These are phyloP conservation scores for Rhinoraja longicauda DNA, from an alignment of 2,797 vertebrate genomes.

Conservation along the genomic window DNA sequence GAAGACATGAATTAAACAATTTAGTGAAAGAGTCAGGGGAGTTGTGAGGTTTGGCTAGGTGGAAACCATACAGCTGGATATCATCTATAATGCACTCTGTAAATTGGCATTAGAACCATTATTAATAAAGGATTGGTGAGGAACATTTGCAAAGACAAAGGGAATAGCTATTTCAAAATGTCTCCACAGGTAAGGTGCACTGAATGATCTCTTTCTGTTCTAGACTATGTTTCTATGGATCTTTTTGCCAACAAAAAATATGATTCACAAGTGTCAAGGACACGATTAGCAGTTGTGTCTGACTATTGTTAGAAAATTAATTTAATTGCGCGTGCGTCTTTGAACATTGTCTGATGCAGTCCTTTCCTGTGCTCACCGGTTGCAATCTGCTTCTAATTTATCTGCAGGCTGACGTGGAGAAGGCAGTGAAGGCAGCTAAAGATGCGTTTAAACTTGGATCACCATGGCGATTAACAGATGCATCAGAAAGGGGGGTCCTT, in stretches of 20 bases:
- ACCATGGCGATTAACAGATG: conserved; percentile 87
- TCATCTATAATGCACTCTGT: not conserved
- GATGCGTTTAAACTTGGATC: conserved; percentile 82
- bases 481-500: conserved; percentile 78
- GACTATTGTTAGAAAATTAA: not conserved
- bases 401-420: conserved; percentile 79
- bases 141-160: not conserved
- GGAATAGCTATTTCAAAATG: not conserved
- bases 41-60: not conserved
- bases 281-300: not conserved
- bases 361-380: not conserved
- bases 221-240: too few species aligned
- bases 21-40: not conserved
- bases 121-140: not conserved
- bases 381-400: not conserved
- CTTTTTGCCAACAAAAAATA: too few species aligned
- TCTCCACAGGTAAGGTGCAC: too few species aligned
- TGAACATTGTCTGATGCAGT: not conserved
- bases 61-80: not conserved
- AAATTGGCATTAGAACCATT: not conserved
- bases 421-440: conserved; percentile 77
- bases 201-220: not conserved
- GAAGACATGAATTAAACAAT: not conserved
- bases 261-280: not conserved
- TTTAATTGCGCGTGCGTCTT: not conserved